Conservation (phyloP, 1,140 invertebrate species). For the Heliconius himera region DNA sequence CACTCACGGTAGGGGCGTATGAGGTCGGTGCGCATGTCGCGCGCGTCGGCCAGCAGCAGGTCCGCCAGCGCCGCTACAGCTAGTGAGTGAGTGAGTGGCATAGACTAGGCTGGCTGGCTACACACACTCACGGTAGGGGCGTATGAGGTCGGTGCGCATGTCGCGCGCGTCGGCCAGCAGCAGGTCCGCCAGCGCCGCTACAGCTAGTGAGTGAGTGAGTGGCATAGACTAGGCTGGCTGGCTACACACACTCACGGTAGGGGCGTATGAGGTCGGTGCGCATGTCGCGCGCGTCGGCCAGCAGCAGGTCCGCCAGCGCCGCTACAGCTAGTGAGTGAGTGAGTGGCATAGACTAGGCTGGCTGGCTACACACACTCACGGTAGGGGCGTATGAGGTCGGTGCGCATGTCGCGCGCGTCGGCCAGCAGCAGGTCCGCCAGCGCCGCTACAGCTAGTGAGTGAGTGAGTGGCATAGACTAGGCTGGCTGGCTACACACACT, state of each 20-base stretch:
- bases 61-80: slow-evolving; percentile 49
- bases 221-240: too few species aligned
- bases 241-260: slow-evolving; percentile 46
- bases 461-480: too few species aligned
- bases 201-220: too few species aligned
- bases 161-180: slow-evolving; percentile 52
- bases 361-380: slow-evolving; percentile 37
- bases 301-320: slow-evolving; percentile 54
- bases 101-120: too few species aligned
- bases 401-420: slow-evolving; percentile 49
- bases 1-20: slow-evolving; percentile 54
- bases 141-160: slow-evolving; percentile 51
- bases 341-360: too few species aligned
- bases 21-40: slow-evolving; percentile 46
- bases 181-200: slow-evolving; percentile 51
- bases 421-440: slow-evolving; percentile 58
- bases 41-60: slow-evolving; percentile 53
- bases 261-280: slow-evolving; percentile 52
- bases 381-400: slow-evolving; percentile 54
- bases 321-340: neutral
- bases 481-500: neutral
- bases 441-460: neutral
- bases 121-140: slow-evolving; percentile 48
- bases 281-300: slow-evolving; percentile 50
- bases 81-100: too few species aligned